These are phyloP conservation scores for Rostratula benghalensis DNA, from an alignment of 2,113 vertebrate species.

Conservation along the genomic window DNA sequence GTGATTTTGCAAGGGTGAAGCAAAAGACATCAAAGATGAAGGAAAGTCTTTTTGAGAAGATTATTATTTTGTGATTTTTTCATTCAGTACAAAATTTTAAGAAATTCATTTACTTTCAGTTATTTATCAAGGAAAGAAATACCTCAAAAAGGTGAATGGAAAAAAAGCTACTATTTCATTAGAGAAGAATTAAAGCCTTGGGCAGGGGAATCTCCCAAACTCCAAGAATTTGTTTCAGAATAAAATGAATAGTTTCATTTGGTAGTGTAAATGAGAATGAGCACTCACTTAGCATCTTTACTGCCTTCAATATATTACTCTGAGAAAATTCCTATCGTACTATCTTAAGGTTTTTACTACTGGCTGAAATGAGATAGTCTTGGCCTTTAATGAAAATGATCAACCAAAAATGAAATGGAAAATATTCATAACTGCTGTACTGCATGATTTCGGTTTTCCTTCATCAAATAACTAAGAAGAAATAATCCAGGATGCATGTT, in stretches of 20 bases:
- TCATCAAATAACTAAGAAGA: conserved; percentile 23
- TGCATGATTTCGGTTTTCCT: not conserved
- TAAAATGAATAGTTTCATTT: conserved; percentile 6
- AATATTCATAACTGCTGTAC: not conserved
- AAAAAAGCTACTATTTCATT: not conserved
- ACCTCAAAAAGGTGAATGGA: not conserved
- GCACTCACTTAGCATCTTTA: not conserved
- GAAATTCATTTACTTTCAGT: not conserved
- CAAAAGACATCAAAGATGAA: not conserved
- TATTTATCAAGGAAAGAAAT: not conserved
- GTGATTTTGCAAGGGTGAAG: not conserved
- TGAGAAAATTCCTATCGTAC: not conserved
- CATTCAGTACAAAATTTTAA: not conserved
- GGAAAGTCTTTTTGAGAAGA: not conserved
- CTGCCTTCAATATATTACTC: not conserved
- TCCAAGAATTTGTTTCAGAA: not conserved
- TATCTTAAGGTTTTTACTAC: not conserved
- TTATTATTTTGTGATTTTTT: not conserved
- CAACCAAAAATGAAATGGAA: conserved; percentile 35
- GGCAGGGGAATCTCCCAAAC: not conserved
- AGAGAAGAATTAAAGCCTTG: not conserved
- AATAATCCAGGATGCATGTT: not conserved
- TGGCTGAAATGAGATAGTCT: not conserved
- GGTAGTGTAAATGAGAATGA: not conserved
- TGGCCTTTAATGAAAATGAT: conserved; percentile 17